Conservation (phyloP, 2,113 vertebrate species). For the Coracopsis vasa region DNA sequence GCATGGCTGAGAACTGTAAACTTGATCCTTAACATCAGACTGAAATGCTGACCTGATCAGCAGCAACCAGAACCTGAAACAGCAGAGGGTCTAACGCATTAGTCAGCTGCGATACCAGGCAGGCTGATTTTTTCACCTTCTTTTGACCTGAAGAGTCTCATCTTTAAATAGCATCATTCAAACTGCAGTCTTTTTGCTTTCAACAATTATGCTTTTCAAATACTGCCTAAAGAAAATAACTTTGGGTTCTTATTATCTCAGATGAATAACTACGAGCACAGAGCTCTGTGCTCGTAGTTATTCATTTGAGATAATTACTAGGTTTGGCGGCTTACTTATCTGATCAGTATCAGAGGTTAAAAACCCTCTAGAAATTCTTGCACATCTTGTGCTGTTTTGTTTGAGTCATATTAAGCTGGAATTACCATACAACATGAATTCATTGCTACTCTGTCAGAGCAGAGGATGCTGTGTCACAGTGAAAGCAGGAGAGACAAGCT, state of each 20-base stretch:
- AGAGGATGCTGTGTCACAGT: not conserved
- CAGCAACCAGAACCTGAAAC: not conserved
- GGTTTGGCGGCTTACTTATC: slow-evolving; percentile 6
- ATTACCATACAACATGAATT: not conserved
- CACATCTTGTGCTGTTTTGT: not conserved
- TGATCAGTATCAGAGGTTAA: not conserved
- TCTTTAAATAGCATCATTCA: slow-evolving; percentile 10
- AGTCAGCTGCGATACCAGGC: not conserved
- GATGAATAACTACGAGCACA: not conserved
- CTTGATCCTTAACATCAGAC: not conserved
- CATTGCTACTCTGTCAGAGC: not conserved
- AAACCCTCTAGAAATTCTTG: slow-evolving; percentile 8
- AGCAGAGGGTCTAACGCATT: not conserved
- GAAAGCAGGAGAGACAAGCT: not conserved
- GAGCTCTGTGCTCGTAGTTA: not conserved
- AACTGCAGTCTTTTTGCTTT: not conserved
- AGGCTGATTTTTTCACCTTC: not conserved
- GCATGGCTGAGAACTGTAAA: not conserved
- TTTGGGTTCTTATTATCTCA: not conserved
- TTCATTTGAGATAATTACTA: not conserved
- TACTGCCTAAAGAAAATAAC: slow-evolving; percentile 15
- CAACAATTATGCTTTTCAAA: not conserved
- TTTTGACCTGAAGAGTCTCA: not conserved
- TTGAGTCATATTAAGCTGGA: not conserved
- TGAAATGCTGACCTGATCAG: not conserved